phyloP scores from a whole-genome alignment of 2,113 vertebrate genomes.

The Typhlomys cinereus region DNA sequence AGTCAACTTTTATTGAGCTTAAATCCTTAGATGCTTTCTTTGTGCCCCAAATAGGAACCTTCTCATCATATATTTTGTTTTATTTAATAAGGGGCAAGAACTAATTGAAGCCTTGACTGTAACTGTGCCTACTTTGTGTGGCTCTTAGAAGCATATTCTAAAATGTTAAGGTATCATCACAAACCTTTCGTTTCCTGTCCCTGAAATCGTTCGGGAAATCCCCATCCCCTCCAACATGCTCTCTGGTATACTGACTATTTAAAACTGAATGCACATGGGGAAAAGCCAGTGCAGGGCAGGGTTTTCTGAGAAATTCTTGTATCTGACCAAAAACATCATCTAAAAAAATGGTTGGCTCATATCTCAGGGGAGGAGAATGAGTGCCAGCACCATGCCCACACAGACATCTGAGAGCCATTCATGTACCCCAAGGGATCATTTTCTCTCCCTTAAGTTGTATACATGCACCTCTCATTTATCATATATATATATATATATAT shows the following conservation, averaged over 20 bases:
- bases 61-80: neutral
- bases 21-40: neutral
- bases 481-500: no score
- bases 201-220: neutral
- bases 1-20: neutral
- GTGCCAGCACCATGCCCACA: neutral
- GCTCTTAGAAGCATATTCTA: neutral
- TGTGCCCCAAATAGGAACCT: neutral
- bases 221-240: neutral
- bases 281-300: neutral
- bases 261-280: neutral
- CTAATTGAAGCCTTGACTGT: neutral
- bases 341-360: neutral
- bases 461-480: neutral
- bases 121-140: neutral
- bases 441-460: neutral
- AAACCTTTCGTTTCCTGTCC: neutral
- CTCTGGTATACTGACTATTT: neutral
- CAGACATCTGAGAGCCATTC: neutral
- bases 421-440: neutral
- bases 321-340: neutral
- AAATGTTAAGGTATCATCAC: neutral
- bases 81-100: neutral
- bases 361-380: neutral
- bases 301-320: neutral